Evolutionary conservation across 1,140 invertebrate genomes (phyloP).

Genomic region (Solenopsis invicta): DNA sequence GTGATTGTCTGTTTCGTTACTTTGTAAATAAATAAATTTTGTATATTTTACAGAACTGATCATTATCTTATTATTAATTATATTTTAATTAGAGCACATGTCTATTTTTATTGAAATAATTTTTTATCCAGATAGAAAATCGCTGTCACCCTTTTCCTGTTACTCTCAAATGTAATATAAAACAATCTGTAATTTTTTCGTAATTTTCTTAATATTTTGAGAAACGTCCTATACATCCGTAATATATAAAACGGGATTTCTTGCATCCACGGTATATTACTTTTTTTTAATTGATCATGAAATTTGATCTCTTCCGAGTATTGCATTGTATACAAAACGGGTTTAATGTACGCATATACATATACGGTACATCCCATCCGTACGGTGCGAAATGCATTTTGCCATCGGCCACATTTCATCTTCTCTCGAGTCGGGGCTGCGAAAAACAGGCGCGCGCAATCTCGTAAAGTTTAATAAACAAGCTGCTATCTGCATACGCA

Average conservation of each 20-base stretch:
- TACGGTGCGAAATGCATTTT: slow-evolving; percentile 26
- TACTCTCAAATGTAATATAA: no score
- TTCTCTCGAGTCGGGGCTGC: slow-evolving; percentile 25
- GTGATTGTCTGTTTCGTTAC: no score
- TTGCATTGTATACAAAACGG: background rate
- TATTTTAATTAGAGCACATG: no score
- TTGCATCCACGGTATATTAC: background rate
- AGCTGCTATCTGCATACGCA: slow-evolving; percentile 41
- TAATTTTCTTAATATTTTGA: no score
- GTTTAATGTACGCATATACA: slow-evolving; percentile 1
- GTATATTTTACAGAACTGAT: no score
- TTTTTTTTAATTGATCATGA: background rate
- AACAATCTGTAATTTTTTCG: no score
- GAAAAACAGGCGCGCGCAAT: slow-evolving; percentile 55
- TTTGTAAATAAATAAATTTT: no score
- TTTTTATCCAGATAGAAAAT: no score
- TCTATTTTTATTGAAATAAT: no score
- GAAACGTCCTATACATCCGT: no score
- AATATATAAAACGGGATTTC: background rate
- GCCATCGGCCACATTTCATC: slow-evolving; percentile 64
- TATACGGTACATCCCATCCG: background rate
- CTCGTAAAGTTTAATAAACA: slow-evolving; percentile 66
- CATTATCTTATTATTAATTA: no score
- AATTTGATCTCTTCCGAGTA: background rate
- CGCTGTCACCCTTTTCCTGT: no score